Evolutionary conservation across 53 echinoderm and acorn worm genomes (phyloP).

Genomic region (Pentamera pediparva): DNA sequence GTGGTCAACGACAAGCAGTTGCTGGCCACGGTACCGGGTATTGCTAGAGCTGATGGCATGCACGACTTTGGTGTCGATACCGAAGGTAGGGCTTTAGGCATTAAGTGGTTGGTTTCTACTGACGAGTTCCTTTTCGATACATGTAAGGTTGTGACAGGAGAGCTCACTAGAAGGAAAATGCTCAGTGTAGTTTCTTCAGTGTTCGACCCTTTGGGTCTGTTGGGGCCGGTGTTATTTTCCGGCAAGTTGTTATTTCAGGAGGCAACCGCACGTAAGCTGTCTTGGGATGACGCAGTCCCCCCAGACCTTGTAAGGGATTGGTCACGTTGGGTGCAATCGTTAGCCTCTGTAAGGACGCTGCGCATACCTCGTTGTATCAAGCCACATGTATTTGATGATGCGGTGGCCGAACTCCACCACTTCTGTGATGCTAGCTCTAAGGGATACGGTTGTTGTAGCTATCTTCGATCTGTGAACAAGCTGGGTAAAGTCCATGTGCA

Average conservation of each 20-base stretch:
- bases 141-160: not conserved
- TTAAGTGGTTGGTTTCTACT: constrained; percentile 6
- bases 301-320: constrained; percentile 17
- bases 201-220: constrained; percentile 43
- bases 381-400: constrained; percentile 18
- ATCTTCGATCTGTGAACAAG: constrained; percentile 39
- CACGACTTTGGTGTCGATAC: not conserved
- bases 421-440: constrained; percentile 53
- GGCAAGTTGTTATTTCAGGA: constrained; percentile 34
- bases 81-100: constrained; percentile 18
- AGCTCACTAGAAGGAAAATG: constrained; percentile 9
- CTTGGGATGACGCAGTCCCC: constrained; percentile 40
- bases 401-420: constrained; percentile 28
- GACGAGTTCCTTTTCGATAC: constrained; percentile 3
- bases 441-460: constrained; percentile 60
- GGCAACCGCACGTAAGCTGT: constrained; percentile 8
- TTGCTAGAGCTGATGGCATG: not conserved
- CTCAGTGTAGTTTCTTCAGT: constrained; percentile 38
- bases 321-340: constrained; percentile 26
- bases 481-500: constrained; percentile 22
- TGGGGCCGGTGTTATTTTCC: constrained; percentile 2
- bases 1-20: constrained; percentile 2
- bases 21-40: not conserved
- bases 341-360: constrained; percentile 19
- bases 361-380: constrained; percentile 37